Evolutionary conservation across 2,888 invertebrate genomes (phyloP).

Genomic region (Rhagonycha fulva): DNA sequence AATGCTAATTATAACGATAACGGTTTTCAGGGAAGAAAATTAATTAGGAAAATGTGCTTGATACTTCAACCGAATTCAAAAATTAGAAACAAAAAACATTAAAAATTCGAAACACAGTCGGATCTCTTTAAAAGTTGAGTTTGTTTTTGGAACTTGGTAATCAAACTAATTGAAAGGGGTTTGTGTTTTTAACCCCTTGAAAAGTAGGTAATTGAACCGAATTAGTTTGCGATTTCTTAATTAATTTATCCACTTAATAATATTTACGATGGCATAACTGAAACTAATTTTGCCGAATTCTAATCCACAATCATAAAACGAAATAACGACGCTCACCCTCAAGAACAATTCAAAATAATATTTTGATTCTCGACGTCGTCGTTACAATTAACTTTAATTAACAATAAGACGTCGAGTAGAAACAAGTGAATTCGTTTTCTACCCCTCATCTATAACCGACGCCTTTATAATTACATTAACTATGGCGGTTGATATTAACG

Average conservation of each 20-base stretch:
- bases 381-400: constrained; percentile 45
- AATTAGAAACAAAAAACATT: background rate
- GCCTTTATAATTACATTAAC: constrained; percentile 32
- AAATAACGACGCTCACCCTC: constrained; percentile 23
- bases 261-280: constrained; percentile 21
- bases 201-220: background rate
- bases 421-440: constrained; percentile 38
- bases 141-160: background rate
- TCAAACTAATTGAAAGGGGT: background rate
- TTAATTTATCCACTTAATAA: constrained; percentile 22
- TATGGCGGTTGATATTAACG: constrained; percentile 35
- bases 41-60: background rate
- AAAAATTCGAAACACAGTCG: background rate
- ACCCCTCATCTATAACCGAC: constrained; percentile 29
- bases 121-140: background rate
- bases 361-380: constrained; percentile 38
- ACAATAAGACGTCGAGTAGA: constrained; percentile 40
- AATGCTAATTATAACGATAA: background rate
- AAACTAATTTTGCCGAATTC: constrained; percentile 22
- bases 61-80: background rate
- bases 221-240: constrained; percentile 15
- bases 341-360: constrained; percentile 37
- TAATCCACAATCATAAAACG: constrained; percentile 31
- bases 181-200: background rate
- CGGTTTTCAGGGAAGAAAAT: background rate